phyloP scores from a whole-genome alignment of 2,888 invertebrate genomes.

The Amphipoea lucens region DNA sequence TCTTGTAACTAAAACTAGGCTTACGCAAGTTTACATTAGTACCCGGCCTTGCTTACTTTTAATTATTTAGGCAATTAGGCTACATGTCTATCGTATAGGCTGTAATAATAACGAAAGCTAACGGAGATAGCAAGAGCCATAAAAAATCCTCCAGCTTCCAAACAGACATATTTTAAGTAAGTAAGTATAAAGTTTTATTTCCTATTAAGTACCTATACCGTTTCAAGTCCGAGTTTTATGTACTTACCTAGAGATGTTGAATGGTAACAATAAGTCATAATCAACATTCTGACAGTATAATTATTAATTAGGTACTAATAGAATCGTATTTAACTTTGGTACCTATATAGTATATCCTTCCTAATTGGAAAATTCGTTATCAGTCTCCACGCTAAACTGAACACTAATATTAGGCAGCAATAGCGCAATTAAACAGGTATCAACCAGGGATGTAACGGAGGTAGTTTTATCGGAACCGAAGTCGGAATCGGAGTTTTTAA shows the following conservation, averaged over 20 bases:
- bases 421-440: slow-evolving; percentile 46
- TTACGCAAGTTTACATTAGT: neutral
- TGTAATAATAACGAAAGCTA: neutral
- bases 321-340: slow-evolving; percentile 3
- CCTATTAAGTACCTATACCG: no score
- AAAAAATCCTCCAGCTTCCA: neutral
- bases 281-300: neutral
- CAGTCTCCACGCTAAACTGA: slow-evolving; percentile 50
- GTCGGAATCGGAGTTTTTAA: no score
- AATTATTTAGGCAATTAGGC: slow-evolving; percentile 22
- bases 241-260: neutral
- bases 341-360: slow-evolving; percentile 34
- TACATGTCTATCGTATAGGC: slow-evolving; percentile 1
- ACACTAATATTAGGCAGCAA: slow-evolving; percentile 52
- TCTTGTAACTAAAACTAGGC: slow-evolving; percentile 18
- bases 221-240: neutral
- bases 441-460: no score
- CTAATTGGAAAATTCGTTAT: slow-evolving; percentile 27
- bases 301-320: slow-evolving; percentile 19
- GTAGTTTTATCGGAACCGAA: no score
- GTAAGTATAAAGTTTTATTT: neutral
- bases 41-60: slow-evolving; percentile 14
- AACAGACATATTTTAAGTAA: neutral
- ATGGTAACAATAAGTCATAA: neutral
- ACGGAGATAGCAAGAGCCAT: no score